Base-by-base conservation (phyloP, 2,113 vertebrate genomes). In the Nesoenas mayeri region DNA sequence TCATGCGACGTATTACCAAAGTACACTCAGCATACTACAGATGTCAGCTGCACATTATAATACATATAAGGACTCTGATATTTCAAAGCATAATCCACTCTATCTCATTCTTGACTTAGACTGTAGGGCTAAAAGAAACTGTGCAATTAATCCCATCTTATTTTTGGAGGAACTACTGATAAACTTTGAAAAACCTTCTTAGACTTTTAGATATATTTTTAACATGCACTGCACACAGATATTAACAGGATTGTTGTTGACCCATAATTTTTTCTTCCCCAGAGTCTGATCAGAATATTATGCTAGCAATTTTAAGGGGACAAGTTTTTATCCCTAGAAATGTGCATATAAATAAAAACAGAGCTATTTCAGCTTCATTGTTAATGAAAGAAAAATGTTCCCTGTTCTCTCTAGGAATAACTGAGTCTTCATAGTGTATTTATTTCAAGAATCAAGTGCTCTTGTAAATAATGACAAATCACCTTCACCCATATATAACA, bases 331-430 rank as follows among this genome's bases (percentile, higher is more conserved):
- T 74, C 58, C 66, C 51, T 21, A 34, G 62, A 95, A 97, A 54
- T 85, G 56, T 73, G 24, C 32, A 61, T 84, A 92, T 95, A 93
- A 97, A 97, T 96, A 97, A 97, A 96, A 93, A 4, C 34, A 66
- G 44, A 91, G 85, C 29, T 57, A 28, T 64, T 86, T 77, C 15
- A 57, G 24, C n/a, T 88, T 66, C 18, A 91, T 75, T 94, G 90
- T 88, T 97, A 97, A 96, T 94, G 40, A 93, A 96, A 95, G 85
- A 96, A 97, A 96, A 96, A 97, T 90, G 22, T 95, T 88, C 87
- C 62, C 31, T 82, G 64, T 79, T 96, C 34, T 97, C 80, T 97
- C 80, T 77, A 17, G 53, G 53, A 78, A 89, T 85, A 96, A 83
- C 81, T 15, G 91, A 95, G 64, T 81, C 79, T 47, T 94, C 69